Percentiles rank a stretch among this genome's conserved stretches.
phyloP scores from a whole-genome alignment of 2,113 vertebrate genomes.

The Thymallus thymallus region DNA sequence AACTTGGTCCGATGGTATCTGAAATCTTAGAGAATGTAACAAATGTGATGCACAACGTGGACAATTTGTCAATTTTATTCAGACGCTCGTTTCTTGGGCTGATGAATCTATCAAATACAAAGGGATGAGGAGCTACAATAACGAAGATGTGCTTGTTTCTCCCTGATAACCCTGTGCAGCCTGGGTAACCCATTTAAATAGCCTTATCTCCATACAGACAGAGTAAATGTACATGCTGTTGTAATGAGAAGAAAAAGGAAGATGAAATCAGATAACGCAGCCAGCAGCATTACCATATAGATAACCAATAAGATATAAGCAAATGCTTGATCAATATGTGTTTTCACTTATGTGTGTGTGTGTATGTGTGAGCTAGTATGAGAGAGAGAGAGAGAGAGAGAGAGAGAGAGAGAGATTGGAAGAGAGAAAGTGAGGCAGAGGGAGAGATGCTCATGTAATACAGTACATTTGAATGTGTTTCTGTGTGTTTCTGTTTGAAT shows the following conservation, averaged over 20 bases:
- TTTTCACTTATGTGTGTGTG: too few relatives aligned
- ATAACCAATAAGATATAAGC: constrained; percentile 37
- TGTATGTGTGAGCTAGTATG: constrained; percentile 8
- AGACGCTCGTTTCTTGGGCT: neutral
- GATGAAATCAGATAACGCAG: constrained; percentile 39
- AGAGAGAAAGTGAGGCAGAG: neutral
- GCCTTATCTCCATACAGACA: neutral
- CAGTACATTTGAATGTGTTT: neutral
- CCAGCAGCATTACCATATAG: constrained; percentile 52
- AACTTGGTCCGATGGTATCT: too few relatives aligned
- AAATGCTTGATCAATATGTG: constrained; percentile 49
- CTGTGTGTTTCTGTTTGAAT: neutral
- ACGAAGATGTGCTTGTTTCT: neutral
- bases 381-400: neutral
- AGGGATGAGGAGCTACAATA: constrained; percentile 1
- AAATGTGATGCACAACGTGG: too few relatives aligned
- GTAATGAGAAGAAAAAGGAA: constrained; percentile 17
- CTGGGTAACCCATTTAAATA: neutral
- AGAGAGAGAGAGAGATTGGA: neutral
- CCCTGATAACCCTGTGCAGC: neutral
- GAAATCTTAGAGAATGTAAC: too few relatives aligned
- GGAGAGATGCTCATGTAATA: neutral
- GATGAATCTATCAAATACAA: neutral
- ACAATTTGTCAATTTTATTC: too few relatives aligned
- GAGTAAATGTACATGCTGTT: neutral